Evolutionary conservation across 2,113 vertebrate genomes (phyloP), one percentile per base, ranked within the genome.

Genomic region (Salvelinus fontinalis): DNA sequence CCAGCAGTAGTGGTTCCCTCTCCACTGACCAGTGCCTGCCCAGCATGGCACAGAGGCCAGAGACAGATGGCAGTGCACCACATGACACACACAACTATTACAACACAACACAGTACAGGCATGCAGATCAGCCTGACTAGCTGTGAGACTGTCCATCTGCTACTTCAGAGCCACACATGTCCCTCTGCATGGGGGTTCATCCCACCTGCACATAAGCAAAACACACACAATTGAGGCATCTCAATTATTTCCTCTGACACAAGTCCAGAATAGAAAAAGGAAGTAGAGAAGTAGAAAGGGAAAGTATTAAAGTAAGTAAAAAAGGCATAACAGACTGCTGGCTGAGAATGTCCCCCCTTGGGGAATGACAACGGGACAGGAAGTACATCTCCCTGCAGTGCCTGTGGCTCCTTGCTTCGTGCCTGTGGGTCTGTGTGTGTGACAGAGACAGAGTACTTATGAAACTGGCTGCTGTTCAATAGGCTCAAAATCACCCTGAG

Each of bases 361-460:
- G 20, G 54, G n/a, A 62, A 62, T 62, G 59, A 62, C 59, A 62
- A 62, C 13, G 8, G 2, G 20, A 62, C 20, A 16, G n/a, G 59
- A 62, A n/a, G n/a, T 57, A 57, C 14, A 44, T 44, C 51, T 54
- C 51, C 20, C n/a, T 62, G 59, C n/a, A 13, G 59, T 62, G n/a
- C n/a, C 59, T 14, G 16, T 16, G n/a, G 59, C 16, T 54, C 16
- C 51, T 44, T 54, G 51, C 16, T 14, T 54, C 16, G 13, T 54
- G 12, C 20, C 13, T 29, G 20, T 22, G 75, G 39, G 18, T 48
- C 34, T n/a, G 31, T 44, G 31, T n/a, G 44, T 20, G 29, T 31
- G 59, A 77, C 69, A 77, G 75, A 66, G 65, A 67, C 71, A 64
- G 34, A 79, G 71, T 39, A 2, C 20, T 70, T 22, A 22, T 16